phyloP scores from a whole-genome alignment of 1,140 invertebrate species.

The Ctenoplectra terminalis region DNA sequence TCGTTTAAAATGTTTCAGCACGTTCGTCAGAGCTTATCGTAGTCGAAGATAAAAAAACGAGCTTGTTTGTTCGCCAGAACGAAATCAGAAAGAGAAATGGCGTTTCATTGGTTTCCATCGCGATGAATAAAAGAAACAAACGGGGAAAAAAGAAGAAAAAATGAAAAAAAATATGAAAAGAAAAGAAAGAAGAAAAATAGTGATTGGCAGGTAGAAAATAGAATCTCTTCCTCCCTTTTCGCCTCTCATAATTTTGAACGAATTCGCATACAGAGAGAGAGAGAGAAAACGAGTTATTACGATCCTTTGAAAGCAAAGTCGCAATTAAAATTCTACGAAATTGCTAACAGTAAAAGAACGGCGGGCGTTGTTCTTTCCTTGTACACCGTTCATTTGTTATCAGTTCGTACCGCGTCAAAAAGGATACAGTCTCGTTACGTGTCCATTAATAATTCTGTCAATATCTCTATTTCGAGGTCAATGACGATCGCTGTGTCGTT shows the following conservation, averaged over 20 bases:
- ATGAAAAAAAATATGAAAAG: neutral
- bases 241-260: neutral
- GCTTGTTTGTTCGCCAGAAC: slow-evolving; percentile 23
- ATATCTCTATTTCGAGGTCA: neutral
- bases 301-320: neutral
- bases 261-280: neutral
- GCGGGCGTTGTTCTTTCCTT: neutral
- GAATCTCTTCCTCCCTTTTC: neutral
- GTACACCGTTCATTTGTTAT: neutral
- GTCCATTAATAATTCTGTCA: neutral
- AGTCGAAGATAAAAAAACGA: slow-evolving; percentile 20
- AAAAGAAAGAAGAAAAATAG: neutral
- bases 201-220: neutral
- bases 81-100: slow-evolving; percentile 30
- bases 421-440: neutral
- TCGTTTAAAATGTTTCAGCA: slow-evolving; percentile 45
- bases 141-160: neutral
- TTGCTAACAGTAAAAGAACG: neutral
- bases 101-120: neutral
- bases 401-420: neutral
- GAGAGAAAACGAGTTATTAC: neutral
- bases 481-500: neutral
- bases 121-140: neutral
- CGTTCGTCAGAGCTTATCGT: slow-evolving; percentile 32
- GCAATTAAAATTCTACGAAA: neutral